These are phyloP conservation scores for Bufo gargarizans DNA, from an alignment of 2,113 vertebrate species.

Conservation along the genomic window DNA sequence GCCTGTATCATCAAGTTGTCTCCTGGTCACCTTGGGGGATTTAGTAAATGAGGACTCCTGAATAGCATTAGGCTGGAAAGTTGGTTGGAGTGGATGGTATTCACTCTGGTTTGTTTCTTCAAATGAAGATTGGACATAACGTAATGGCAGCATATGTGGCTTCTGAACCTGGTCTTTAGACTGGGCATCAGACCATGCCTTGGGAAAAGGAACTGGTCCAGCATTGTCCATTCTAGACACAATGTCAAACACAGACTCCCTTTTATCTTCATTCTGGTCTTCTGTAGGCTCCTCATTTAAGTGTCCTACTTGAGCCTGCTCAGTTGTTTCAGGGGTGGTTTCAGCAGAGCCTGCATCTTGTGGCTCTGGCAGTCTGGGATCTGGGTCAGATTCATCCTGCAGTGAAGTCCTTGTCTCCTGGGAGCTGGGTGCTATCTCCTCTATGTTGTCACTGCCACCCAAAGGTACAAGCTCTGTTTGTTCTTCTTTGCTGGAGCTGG, in stretches of 20 bases:
- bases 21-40: conserved; percentile 60
- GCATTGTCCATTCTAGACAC: conserved; percentile 41
- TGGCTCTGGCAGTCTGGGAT: background rate
- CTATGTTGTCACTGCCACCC: background rate
- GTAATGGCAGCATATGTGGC: conserved; percentile 80
- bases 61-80: background rate
- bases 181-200: background rate
- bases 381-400: background rate
- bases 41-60: background rate
- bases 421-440: background rate
- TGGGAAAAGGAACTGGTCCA: conserved; percentile 42
- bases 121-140: conserved; percentile 64
- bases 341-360: background rate
- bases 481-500: background rate
- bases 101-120: background rate
- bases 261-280: conserved; percentile 35
- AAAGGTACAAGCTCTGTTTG: background rate
- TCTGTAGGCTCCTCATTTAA: conserved; percentile 41
- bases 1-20: conserved; percentile 52
- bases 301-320: too few species aligned
- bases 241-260: conserved; percentile 65
- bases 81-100: background rate
- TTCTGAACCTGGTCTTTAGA: conserved; percentile 64
- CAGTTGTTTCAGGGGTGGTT: background rate
- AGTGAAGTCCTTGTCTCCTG: background rate